Evolutionary conservation across 2,113 vertebrate genomes (phyloP).

Genomic region (Ariopsis seemanni): DNA sequence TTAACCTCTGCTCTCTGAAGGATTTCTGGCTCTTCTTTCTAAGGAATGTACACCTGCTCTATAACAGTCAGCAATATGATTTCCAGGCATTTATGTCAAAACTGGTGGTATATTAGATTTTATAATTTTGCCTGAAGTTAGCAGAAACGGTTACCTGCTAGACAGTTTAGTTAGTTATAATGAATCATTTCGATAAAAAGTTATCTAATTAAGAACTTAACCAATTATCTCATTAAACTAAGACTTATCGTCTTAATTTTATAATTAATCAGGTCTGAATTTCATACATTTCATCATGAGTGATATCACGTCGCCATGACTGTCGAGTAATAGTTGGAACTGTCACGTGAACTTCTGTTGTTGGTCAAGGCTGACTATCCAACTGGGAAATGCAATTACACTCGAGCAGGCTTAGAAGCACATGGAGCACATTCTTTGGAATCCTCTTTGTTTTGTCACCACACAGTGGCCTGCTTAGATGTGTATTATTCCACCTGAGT

Average conservation of each 20-base stretch:
- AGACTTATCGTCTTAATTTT: background rate
- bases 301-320: constrained; percentile 6
- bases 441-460: constrained; percentile 84
- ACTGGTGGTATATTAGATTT: background rate
- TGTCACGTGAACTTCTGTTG: constrained; percentile 50
- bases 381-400: constrained; percentile 66
- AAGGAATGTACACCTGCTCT: constrained; percentile 69
- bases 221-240: no score
- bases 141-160: background rate
- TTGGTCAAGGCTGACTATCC: constrained; percentile 61
- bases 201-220: no score
- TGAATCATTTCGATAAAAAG: background rate
- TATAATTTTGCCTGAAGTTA: background rate
- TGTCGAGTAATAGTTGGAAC: constrained; percentile 10
- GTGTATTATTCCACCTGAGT: constrained; percentile 92
- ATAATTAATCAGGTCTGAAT: background rate
- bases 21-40: constrained; percentile 51
- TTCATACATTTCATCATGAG: background rate
- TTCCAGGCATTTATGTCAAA: constrained; percentile 17
- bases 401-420: constrained; percentile 66
- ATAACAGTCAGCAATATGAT: constrained; percentile 24
- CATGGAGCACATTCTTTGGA: constrained; percentile 82
- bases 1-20: constrained; percentile 60
- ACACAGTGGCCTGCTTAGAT: constrained; percentile 73
- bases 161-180: background rate